Percentiles rank a stretch among this genome's conserved stretches.
Conservation (phyloP, 2,888 invertebrate species). For the Caenorhabditis zanzibari region DNA sequence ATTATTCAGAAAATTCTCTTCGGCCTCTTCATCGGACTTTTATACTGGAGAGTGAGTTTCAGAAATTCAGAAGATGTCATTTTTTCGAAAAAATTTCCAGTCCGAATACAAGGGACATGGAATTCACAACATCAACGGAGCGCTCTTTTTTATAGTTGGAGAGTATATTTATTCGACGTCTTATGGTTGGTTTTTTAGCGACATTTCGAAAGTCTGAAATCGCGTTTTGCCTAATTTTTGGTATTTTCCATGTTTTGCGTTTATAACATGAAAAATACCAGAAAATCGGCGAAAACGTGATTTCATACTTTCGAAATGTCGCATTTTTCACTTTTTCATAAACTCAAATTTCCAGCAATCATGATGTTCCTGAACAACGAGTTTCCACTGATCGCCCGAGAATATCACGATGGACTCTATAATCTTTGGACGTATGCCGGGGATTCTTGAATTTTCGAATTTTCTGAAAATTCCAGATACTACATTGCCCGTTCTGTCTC, state of each 20-base stretch:
- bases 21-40: constrained; percentile 89
- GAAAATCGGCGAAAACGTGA: too few species aligned
- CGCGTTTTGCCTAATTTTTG: too few species aligned
- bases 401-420: constrained; percentile 89
- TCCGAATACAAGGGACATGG: constrained; percentile 83
- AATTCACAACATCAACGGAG: constrained; percentile 96
- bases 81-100: constrained; percentile 13
- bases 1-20: constrained; percentile 79
- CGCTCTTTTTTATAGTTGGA: constrained; percentile 92
- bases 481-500: constrained; percentile 78
- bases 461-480: constrained; percentile 67
- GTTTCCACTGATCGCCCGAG: constrained; percentile 92
- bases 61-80: not conserved
- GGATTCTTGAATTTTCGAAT: too few species aligned
- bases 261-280: too few species aligned
- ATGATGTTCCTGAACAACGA: constrained; percentile 93
- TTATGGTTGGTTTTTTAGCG: constrained; percentile 2
- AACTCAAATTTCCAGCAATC: constrained; percentile 86
- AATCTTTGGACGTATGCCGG: constrained; percentile 49
- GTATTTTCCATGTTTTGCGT: too few species aligned
- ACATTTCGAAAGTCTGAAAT: too few species aligned
- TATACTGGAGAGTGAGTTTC: constrained; percentile 86
- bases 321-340: not conserved
- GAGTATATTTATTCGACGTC: constrained; percentile 88
- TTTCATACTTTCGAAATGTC: too few species aligned